Base-by-base conservation (phyloP, 2,113 vertebrate species). In the rat (Rattus norvegicus) region DNA sequence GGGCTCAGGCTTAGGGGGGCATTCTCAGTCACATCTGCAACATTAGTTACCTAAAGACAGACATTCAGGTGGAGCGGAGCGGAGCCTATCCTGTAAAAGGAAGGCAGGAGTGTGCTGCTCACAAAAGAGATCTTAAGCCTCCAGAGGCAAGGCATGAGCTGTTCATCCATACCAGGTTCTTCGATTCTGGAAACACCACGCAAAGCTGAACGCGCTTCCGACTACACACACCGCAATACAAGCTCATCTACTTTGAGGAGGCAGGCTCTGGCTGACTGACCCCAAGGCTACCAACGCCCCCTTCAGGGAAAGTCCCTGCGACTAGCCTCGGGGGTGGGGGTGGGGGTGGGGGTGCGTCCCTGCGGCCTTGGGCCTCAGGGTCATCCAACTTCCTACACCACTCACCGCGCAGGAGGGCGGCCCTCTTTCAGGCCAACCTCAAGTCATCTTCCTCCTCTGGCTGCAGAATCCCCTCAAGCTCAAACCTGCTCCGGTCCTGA, bases 391-490 rank as follows among this genome's bases (percentile, higher is more conserved):
- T 10, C 89, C 39, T 2, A 8, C 3, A 19, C 47, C n/a, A 69
- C 89, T 91, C 75, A 91, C 89, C 88, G 83, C 92, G 91, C 93
- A 14, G n/a, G 97, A 96, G 88, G 95, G 54, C 1, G 52, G 22
- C 97, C 92, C 96, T 93, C 93, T 93, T 92, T 93, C 90, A 96
- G 67, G 75, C 65, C 94, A 61, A 2, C 24, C 80, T 70, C 87
- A 65, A 49, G 20, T 9, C 26, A 13, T 70, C 54, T n/a, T 77
- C 93, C 67, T 88, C 39, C 0, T 69, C 5, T 28, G 2, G 73
- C 56, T 13, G 26, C 76, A 52, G 83, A 56, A n/a, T 52, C 70
- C 0, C 39, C 2, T 36, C 19, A 12, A 76, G 56, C 0, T 79
- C 97, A 49, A 67, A 69, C 43, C 49, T 6, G 69, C 14, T 43